Evolutionary conservation across 2,113 vertebrate genomes (phyloP).

Genomic region (Tragelaphus buxtoni): DNA sequence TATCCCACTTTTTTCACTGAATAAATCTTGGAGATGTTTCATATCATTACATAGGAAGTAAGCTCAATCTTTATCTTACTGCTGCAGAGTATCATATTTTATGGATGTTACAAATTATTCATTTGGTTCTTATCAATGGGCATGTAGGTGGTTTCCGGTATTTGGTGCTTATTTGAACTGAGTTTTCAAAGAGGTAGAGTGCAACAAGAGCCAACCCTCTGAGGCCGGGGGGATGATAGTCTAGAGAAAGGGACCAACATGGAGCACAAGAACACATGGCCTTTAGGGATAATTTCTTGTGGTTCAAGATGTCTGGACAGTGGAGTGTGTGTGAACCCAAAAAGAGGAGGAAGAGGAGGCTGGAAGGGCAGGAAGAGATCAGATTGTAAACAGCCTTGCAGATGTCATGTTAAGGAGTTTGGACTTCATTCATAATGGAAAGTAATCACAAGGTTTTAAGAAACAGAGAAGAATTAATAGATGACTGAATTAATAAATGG

Average conservation of each 20-base stretch:
- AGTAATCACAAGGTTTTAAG: not conserved
- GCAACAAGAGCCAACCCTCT: no score
- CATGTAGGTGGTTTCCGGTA: not conserved
- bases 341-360: not conserved
- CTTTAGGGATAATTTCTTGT: not conserved
- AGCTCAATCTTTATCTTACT: not conserved
- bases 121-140: not conserved
- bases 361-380: not conserved
- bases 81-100: not conserved
- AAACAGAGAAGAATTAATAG: not conserved
- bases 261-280: not conserved
- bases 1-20: not conserved
- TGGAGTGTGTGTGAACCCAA: not conserved
- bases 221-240: not conserved
- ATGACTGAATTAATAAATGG: not conserved
- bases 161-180: not conserved
- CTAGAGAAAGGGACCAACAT: not conserved
- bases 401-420: not conserved
- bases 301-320: not conserved
- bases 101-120: not conserved
- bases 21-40: not conserved
- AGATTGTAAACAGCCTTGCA: not conserved
- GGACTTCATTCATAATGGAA: not conserved
- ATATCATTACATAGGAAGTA: not conserved
- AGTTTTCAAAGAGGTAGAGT: not conserved